phyloP scores from a whole-genome alignment of 2,113 vertebrate species.

The Ailurus styani region DNA sequence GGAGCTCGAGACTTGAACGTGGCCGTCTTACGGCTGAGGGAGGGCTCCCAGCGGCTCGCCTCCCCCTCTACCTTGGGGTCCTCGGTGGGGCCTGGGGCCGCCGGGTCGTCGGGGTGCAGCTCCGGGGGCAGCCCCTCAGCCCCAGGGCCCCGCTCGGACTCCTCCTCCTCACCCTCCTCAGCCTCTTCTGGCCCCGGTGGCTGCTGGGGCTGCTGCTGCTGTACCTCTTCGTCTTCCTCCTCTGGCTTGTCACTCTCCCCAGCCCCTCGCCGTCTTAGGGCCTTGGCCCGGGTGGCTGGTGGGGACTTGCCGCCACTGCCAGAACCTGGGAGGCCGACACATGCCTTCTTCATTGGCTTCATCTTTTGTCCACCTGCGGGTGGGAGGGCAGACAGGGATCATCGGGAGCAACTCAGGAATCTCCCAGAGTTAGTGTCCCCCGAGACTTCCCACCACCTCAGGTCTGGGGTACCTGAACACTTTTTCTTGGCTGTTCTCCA shows the following conservation, averaged over 20 bases:
- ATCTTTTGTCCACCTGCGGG: constrained; percentile 76
- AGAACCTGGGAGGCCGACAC: constrained; percentile 68
- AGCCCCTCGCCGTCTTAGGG: constrained; percentile 79
- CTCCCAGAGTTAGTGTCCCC: background rate
- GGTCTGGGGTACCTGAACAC: background rate
- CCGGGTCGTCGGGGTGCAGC: background rate
- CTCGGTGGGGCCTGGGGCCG: background rate
- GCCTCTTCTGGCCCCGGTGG: constrained; percentile 18
- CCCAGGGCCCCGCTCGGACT: background rate
- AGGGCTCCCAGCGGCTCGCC: constrained; percentile 80
- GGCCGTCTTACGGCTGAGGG: constrained; percentile 89
- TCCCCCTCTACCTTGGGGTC: constrained; percentile 69
- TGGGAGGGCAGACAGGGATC: background rate
- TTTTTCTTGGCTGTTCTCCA: background rate
- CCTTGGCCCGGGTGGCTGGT: constrained; percentile 85
- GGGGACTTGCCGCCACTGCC: constrained; percentile 74
- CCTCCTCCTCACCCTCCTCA: constrained; percentile 70
- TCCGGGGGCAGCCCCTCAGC: background rate
- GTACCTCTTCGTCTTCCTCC: constrained; percentile 72
- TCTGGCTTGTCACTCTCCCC: constrained; percentile 78
- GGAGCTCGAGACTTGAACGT: constrained; percentile 92
- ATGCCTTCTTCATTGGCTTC: constrained; percentile 88
- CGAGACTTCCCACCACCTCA: background rate
- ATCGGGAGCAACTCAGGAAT: background rate
- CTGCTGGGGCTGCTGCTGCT: constrained; percentile 43